These are phyloP conservation scores for Bacillus rossius DNA, from an alignment of 1,140 invertebrate species.

Conservation along the genomic window DNA sequence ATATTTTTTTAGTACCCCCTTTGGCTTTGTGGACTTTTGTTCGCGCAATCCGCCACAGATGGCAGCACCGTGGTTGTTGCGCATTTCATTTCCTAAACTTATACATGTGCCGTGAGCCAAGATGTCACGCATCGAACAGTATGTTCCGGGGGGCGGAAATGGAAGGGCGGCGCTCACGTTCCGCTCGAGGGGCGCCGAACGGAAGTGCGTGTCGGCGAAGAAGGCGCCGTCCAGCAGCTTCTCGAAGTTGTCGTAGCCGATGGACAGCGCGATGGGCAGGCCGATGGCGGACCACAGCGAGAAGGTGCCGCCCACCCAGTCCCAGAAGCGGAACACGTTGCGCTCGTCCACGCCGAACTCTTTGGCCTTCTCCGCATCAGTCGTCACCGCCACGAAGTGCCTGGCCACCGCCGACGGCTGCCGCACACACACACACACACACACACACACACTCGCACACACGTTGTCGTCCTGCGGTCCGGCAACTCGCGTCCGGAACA, in stretches of 20 bases:
- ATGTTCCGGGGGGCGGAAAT: no score
- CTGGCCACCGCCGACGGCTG: conserved; percentile 62
- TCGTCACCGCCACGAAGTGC: conserved; percentile 98
- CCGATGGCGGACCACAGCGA: conserved; percentile 99
- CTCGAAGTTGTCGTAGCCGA: conserved; percentile 96
- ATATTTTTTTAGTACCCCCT: no score
- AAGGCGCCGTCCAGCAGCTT: conserved; percentile 85
- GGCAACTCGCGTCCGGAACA: no score
- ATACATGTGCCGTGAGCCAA: no score
- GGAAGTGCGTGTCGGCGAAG: conserved; percentile 66
- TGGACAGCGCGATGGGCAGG: conserved; percentile 87
- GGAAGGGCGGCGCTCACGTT: conserved; percentile 61
- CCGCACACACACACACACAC: background rate
- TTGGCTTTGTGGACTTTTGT: no score
- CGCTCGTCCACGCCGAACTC: conserved; percentile 95
- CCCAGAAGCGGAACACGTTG: conserved; percentile 99
- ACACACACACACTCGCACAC: no score
- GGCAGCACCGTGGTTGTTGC: no score
- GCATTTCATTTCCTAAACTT: no score
- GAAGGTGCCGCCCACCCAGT: conserved; percentile 98
- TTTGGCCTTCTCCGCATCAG: conserved; percentile 86
- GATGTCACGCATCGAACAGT: no score
- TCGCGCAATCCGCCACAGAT: no score
- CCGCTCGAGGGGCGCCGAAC: conserved; percentile 79
- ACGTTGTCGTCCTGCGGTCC: no score